phyloP scores from a whole-genome alignment of 2,888 invertebrate genomes.

The Labia minor region DNA sequence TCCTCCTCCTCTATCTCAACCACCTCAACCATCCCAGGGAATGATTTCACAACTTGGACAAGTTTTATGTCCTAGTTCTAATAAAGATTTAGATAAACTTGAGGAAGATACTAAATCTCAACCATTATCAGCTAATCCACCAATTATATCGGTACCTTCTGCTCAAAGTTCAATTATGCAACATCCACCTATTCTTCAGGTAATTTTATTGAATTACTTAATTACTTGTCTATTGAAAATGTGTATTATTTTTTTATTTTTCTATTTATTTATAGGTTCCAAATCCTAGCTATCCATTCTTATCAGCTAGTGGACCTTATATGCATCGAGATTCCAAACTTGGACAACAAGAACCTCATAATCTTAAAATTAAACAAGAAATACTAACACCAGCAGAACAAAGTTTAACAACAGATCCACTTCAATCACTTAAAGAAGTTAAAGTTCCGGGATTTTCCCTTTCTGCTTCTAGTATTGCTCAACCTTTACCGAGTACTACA shows the following conservation, averaged over 20 bases:
- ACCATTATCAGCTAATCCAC: background rate
- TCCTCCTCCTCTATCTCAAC: constrained; percentile 17
- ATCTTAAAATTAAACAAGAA: constrained; percentile 62
- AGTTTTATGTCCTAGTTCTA: background rate
- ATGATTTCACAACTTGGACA: background rate
- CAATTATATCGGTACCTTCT: background rate
- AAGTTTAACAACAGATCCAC: constrained; percentile 46
- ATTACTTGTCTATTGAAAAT: background rate
- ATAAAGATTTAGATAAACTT: background rate
- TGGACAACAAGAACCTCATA: constrained; percentile 52
- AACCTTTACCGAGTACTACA: constrained; percentile 29
- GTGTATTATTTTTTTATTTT: no score
- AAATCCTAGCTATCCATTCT: constrained; percentile 13
- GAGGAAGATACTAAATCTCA: background rate
- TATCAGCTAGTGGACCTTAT: constrained; percentile 9
- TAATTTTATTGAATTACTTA: background rate
- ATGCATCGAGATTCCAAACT: constrained; percentile 26
- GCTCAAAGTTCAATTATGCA: constrained; percentile 1
- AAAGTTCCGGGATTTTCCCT: constrained; percentile 62
- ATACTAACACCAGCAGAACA: constrained; percentile 30
- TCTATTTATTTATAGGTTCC: background rate
- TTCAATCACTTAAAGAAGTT: constrained; percentile 67
- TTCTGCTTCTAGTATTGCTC: constrained; percentile 31
- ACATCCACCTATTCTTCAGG: background rate
- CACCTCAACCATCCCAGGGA: background rate